These are phyloP conservation scores for Passerina amoena DNA, from an alignment of 2,113 vertebrate genomes.

Conservation along the genomic window DNA sequence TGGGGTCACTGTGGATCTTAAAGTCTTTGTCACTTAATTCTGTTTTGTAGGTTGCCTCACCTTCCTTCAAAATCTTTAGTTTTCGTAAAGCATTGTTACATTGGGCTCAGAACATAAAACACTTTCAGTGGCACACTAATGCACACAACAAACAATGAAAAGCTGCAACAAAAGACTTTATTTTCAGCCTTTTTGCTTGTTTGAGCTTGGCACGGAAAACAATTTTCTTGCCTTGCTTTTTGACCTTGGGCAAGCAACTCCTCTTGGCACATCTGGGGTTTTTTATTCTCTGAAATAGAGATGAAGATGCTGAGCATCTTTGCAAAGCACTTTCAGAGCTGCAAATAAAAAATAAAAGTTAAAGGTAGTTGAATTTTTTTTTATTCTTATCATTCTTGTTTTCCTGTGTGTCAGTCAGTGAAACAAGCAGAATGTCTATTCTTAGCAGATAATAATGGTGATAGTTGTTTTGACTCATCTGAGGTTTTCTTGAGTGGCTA, in stretches of 20 bases:
- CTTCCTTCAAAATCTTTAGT: background rate
- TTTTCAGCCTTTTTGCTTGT: background rate
- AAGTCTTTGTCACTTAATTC: background rate
- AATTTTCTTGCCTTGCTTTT: background rate
- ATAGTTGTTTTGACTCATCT: constrained; percentile 47
- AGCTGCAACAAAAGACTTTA: background rate
- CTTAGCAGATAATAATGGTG: constrained; percentile 36
- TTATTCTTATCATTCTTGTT: background rate
- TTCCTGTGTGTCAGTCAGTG: background rate
- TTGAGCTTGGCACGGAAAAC: background rate
- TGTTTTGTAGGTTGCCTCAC: background rate
- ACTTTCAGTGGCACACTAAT: background rate
- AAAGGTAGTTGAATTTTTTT: background rate
- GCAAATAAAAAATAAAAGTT: background rate
- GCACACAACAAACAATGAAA: background rate
- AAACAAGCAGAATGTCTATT: constrained; percentile 42
- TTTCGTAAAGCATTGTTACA: background rate
- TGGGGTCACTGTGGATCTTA: background rate
- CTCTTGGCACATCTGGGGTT: background rate
- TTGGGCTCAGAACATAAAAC: background rate
- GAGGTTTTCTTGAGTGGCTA: constrained; percentile 34
- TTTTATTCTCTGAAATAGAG: background rate
- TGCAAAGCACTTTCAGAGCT: background rate
- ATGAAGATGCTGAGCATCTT: background rate
- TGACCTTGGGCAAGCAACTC: constrained; percentile 13